Base-by-base conservation (phyloP, 2,888 invertebrate genomes). In the Tenthredo notha region DNA sequence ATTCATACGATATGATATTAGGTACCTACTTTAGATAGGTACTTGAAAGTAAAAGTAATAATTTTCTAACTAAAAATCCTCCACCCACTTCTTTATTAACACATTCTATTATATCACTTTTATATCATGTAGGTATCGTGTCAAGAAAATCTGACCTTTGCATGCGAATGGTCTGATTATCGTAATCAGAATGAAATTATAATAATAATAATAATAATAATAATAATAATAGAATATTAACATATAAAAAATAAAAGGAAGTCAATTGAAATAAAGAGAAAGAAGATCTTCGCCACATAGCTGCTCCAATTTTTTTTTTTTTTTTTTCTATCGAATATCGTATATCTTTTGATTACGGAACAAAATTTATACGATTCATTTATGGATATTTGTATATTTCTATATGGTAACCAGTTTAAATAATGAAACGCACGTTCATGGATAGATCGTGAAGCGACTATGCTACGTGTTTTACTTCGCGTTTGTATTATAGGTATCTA, bases 61-160 rank as follows among this genome's bases (percentile, higher is more conserved):
- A 84, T 84, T 84, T 84, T 84, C 84, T 47, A n/a, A 54, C 74
- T 70, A 84, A 84, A 84, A 84, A 84, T 72, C 74, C 25, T 74
- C 74, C 25, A 21, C 74, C 21, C 43, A 74, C 74, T 2, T 43
- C 10, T 43, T 43, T 74, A 10, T 43, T 74, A 25, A 9, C 37
- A 3, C 74, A 12, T 9, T 15, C 37, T 43, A 43, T 43, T 37
- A 37, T 37, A 37, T 37, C 7, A 37, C 37, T 37, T 37, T 6
- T 37, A 4, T 4, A 6, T 7, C 37, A 37, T 37, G 37, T 37
- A 2, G 37, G 37, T 37, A 37, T 7, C 37, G 37, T 7, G 37
- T 2, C 37, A 37, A 37, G 37, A 37, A 37, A 37, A 37, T 7
- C 37, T 37, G 37, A 37, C 37, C 37, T 37, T 37, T 37, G 37